These are phyloP conservation scores for Falco cherrug DNA, from an alignment of 2,797 vertebrate species.

Conservation along the genomic window DNA sequence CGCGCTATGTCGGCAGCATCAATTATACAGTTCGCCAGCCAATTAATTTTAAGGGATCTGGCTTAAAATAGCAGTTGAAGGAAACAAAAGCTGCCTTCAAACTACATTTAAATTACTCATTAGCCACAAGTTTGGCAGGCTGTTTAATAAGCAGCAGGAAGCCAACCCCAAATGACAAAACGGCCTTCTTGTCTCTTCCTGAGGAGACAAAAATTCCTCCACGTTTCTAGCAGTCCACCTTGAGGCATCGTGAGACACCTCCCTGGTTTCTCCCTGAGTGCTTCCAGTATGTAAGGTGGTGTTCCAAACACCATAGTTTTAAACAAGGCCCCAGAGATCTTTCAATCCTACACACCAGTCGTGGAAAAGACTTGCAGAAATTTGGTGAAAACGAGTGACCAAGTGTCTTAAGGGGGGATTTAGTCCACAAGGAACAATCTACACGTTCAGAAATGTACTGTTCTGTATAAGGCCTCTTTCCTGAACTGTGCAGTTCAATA, in stretches of 20 bases:
- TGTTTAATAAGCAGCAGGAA: not conserved
- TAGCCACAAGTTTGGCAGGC: not conserved
- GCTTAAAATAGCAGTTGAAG: slow-evolving; percentile 20
- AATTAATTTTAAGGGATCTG: slow-evolving; percentile 24
- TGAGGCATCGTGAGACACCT: not conserved
- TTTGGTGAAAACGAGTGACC: not conserved
- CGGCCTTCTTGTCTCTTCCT: not conserved
- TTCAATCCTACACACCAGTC: not conserved
- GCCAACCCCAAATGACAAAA: not conserved
- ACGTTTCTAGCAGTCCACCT: not conserved
- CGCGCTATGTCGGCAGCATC: not conserved
- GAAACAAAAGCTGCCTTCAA: slow-evolving; percentile 48
- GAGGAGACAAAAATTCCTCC: not conserved
- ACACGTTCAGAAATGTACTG: not conserved
- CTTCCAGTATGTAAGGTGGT: not conserved
- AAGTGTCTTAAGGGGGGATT: not conserved
- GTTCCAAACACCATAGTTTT: not conserved
- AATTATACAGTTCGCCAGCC: slow-evolving; percentile 12
- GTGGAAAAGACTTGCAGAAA: not conserved
- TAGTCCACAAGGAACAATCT: not conserved
- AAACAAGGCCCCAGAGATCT: not conserved
- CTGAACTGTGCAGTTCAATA: not conserved
- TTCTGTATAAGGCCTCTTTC: not conserved
- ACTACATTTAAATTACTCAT: not conserved
- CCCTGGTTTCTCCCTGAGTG: not conserved